phyloP scores from a whole-genome alignment of 2,113 vertebrate species.

The Scopus umbretta region DNA sequence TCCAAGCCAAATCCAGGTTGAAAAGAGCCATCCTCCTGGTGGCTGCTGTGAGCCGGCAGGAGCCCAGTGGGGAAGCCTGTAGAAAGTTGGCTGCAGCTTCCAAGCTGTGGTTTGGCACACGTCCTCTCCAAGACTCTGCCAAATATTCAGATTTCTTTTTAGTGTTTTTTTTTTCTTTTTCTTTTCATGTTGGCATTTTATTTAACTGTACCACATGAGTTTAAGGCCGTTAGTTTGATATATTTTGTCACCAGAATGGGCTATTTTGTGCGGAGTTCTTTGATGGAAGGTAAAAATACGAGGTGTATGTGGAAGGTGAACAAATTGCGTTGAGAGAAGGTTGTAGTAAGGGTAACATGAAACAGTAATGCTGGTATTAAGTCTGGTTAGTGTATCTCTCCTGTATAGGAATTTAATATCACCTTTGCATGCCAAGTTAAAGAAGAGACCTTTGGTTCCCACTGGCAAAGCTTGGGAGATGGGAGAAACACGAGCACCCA shows the following conservation, averaged over 20 bases:
- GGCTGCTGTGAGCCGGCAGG: constrained; percentile 2
- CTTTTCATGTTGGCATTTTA: constrained; percentile 65
- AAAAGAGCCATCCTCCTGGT: constrained; percentile 36
- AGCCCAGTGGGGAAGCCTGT: constrained; percentile 30
- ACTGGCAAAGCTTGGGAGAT: neutral
- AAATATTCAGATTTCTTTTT: constrained; percentile 52
- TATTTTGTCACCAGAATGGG: neutral
- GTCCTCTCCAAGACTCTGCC: constrained; percentile 52
- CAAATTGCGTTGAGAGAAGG: neutral
- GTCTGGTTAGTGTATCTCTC: neutral
- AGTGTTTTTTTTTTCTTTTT: neutral
- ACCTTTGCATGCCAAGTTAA: neutral
- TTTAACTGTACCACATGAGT: constrained; percentile 30
- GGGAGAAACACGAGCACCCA: neutral
- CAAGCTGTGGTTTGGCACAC: constrained; percentile 71
- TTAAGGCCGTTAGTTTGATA: constrained; percentile 14
- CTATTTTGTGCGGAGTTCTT: neutral
- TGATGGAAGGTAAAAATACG: neutral
- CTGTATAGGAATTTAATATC: neutral
- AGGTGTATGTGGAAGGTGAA: neutral
- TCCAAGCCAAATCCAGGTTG: constrained; percentile 40
- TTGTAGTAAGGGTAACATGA: neutral
- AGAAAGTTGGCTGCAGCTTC: constrained; percentile 61
- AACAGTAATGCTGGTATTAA: neutral
- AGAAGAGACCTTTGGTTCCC: neutral